Evolutionary conservation across 2,888 invertebrate genomes (phyloP).

Genomic region (Molorchus minor): DNA sequence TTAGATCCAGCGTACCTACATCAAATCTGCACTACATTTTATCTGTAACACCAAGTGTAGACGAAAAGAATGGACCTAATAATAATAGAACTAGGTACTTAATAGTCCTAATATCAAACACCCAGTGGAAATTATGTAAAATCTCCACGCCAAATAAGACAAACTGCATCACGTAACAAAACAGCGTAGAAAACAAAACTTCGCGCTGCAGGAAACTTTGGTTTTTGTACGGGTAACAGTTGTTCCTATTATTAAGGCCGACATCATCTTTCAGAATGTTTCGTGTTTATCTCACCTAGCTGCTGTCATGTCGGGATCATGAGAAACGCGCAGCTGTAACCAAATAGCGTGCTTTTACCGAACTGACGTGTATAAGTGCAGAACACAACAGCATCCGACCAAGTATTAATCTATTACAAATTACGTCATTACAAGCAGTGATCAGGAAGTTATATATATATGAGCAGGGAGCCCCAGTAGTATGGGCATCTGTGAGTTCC

Average conservation of each 20-base stretch:
- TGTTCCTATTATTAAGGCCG: slow-evolving; percentile 22
- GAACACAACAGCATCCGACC: slow-evolving; percentile 36
- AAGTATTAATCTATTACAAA: slow-evolving; percentile 61
- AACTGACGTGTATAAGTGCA: slow-evolving; percentile 52
- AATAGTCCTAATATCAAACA: no score
- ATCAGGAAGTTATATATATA: slow-evolving; percentile 60
- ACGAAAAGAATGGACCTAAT: no score
- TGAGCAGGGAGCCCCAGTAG: slow-evolving; percentile 37
- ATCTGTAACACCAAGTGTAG: no score
- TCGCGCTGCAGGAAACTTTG: not conserved
- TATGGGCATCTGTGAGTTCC: slow-evolving; percentile 49
- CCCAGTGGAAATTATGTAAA: no score
- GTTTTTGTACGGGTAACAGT: slow-evolving; percentile 4
- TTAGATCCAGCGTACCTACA: no score
- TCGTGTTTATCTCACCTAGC: slow-evolving; percentile 49
- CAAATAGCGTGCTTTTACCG: slow-evolving; percentile 53
- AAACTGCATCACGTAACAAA: no score
- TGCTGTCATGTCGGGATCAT: slow-evolving; percentile 50
- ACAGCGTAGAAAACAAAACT: slow-evolving; percentile 12
- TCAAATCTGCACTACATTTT: no score
- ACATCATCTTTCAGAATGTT: slow-evolving; percentile 41
- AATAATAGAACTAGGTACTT: no score
- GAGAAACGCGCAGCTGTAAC: slow-evolving; percentile 50
- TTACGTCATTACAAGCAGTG: slow-evolving; percentile 61
- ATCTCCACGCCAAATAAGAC: no score